A percentile compares a stretch with the other conserved stretches of the same genome.
These are phyloP conservation scores for Caenorhabditis inopinata DNA, from an alignment of 1,140 invertebrate genomes.

Conservation along the genomic window DNA sequence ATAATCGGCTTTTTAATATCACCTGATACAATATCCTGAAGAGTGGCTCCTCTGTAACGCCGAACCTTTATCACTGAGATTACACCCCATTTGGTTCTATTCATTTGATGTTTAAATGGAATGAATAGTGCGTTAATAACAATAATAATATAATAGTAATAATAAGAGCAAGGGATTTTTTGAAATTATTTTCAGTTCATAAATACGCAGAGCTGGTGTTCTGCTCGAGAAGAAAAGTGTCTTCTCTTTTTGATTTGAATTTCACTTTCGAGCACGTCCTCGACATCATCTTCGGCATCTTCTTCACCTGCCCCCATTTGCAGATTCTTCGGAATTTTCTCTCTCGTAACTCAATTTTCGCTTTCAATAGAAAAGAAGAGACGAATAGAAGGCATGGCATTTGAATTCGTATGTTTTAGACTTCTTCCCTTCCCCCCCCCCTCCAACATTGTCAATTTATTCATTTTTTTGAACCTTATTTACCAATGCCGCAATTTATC, in stretches of 20 bases:
- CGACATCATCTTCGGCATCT: not conserved
- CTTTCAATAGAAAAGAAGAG: not conserved
- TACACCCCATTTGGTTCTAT: too few relatives aligned
- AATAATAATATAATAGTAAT: too few relatives aligned
- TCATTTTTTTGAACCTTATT: not conserved
- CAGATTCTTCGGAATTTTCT: slow-evolving; percentile 1
- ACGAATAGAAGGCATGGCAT: not conserved
- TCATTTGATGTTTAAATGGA: too few relatives aligned
- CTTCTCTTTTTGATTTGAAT: not conserved
- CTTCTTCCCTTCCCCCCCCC: not conserved
- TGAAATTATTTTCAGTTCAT: not conserved
- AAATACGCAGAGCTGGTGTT: not conserved
- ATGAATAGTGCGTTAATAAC: too few relatives aligned
- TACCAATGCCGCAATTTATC: not conserved
- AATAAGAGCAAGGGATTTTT: too few relatives aligned
- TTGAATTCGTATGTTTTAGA: not conserved
- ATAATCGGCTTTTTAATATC: too few relatives aligned
- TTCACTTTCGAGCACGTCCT: not conserved
- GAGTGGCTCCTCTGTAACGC: too few relatives aligned
- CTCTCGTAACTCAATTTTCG: slow-evolving; percentile 25
- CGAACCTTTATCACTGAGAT: too few relatives aligned
- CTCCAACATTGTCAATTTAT: too few relatives aligned
- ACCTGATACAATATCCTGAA: too few relatives aligned
- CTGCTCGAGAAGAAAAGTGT: not conserved
- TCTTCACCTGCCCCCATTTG: slow-evolving; percentile 30